Conservation (phyloP, 1,140 invertebrate species). For the Aricia agestis region DNA sequence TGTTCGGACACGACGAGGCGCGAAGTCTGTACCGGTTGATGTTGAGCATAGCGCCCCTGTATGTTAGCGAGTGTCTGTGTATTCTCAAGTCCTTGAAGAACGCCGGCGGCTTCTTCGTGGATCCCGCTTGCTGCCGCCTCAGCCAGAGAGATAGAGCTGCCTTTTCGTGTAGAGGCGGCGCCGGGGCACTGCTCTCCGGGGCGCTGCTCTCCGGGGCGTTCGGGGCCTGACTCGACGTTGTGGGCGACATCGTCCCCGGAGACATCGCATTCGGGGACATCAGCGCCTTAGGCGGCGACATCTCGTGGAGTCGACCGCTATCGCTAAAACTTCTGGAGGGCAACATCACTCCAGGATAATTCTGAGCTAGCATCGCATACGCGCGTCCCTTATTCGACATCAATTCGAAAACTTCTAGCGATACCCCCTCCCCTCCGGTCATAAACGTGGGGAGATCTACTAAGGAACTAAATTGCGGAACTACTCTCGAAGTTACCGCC, state of each 20-base stretch:
- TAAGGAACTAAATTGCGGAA: conserved; percentile 84
- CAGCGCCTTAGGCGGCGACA: conserved; percentile 55
- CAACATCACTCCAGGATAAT: conserved; percentile 84
- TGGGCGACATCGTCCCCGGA: conserved; percentile 44
- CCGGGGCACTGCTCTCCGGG: conserved; percentile 35
- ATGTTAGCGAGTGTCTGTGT: conserved; percentile 86
- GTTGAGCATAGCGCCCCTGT: conserved; percentile 90
- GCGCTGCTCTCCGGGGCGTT: conserved; percentile 38
- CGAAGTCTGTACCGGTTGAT: conserved; percentile 87
- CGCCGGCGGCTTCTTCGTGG: conserved; percentile 77
- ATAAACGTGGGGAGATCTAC: conserved; percentile 90
- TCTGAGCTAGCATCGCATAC: conserved; percentile 83
- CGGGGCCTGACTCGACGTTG: conserved; percentile 29
- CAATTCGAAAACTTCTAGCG: conserved; percentile 84
- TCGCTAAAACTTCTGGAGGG: conserved; percentile 84
- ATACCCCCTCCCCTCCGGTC: conserved; percentile 84
- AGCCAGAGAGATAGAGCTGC: conserved; percentile 78
- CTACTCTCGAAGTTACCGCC: conserved; percentile 48
- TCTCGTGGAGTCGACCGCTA: conserved; percentile 77
- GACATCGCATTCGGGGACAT: conserved; percentile 50
- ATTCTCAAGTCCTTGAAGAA: conserved; percentile 83
- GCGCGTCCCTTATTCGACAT: conserved; percentile 83
- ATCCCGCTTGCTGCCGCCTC: conserved; percentile 65
- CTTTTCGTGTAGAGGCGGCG: conserved; percentile 53
- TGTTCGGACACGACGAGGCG: conserved; percentile 91